A percentile compares a stretch with the other conserved stretches of the same genome.
Conservation (phyloP, 2,113 vertebrate species). For the Blennius ocellaris region DNA sequence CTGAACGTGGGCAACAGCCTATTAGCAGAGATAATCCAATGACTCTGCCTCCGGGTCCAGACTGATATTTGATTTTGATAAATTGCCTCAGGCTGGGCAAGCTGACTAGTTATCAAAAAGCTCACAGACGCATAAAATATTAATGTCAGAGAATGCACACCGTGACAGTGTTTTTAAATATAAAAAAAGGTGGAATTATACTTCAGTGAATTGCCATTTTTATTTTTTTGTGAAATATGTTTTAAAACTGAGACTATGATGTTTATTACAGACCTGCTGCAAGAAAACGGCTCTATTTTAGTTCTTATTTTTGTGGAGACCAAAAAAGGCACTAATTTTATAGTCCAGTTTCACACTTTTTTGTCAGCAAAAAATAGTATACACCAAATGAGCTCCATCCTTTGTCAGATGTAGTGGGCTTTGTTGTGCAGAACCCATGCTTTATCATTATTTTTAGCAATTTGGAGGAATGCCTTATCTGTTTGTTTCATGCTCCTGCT, state of each 20-base stretch:
- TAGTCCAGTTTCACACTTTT: not conserved
- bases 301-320: not conserved
- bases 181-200: not conserved
- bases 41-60: conserved; percentile 59
- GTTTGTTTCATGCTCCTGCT: not conserved
- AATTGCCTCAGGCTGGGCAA: conserved; percentile 12
- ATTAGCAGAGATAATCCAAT: conserved; percentile 71
- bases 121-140: conserved; percentile 22
- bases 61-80: conserved; percentile 57
- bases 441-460: not conserved
- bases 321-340: not conserved
- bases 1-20: conserved; percentile 53
- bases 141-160: not conserved
- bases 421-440: too few species aligned
- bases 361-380: not conserved
- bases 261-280: too few species aligned
- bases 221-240: not conserved
- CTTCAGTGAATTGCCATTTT: not conserved
- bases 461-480: not conserved
- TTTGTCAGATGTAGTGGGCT: too few species aligned
- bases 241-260: not conserved
- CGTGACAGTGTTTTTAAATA: not conserved
- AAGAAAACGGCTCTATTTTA: not conserved
- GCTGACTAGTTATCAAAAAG: conserved; percentile 12
- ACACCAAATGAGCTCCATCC: too few species aligned